Evolutionary conservation across 2,888 invertebrate genomes (phyloP).

Genomic region (Temnothorax unifasciatus): DNA sequence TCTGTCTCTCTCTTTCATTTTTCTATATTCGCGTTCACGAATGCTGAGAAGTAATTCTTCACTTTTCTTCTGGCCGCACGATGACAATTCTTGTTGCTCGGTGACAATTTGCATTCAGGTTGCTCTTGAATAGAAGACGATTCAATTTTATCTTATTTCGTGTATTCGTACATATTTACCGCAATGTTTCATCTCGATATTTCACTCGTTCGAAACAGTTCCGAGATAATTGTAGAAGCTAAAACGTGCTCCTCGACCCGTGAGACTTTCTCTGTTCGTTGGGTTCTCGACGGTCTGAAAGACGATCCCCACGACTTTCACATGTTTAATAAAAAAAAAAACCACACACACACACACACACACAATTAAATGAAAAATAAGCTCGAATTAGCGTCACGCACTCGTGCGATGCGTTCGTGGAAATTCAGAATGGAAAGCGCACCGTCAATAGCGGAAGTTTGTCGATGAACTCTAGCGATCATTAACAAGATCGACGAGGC

Average conservation of each 20-base stretch:
- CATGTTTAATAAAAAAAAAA: not conserved
- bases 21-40: not conserved
- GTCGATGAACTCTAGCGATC: not conserved
- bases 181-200: not conserved
- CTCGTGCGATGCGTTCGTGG: no score
- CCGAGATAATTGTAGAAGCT: not conserved
- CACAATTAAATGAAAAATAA: not conserved
- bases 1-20: not conserved
- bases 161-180: not conserved
- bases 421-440: not conserved
- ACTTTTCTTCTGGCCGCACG: no score
- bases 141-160: not conserved
- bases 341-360: no score
- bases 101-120: no score
- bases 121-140: no score
- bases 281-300: not conserved
- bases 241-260: not conserved
- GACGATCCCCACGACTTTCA: not conserved
- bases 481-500: not conserved
- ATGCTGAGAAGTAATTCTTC: no score
- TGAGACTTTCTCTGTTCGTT: slow-evolving; percentile 37
- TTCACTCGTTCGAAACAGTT: not conserved
- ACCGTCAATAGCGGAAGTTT: not conserved
- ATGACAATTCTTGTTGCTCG: no score
- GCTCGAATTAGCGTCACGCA: slow-evolving; percentile 22